Conservation (phyloP, 2,797 vertebrate species). For the Gymnoscopelus braueri region DNA sequence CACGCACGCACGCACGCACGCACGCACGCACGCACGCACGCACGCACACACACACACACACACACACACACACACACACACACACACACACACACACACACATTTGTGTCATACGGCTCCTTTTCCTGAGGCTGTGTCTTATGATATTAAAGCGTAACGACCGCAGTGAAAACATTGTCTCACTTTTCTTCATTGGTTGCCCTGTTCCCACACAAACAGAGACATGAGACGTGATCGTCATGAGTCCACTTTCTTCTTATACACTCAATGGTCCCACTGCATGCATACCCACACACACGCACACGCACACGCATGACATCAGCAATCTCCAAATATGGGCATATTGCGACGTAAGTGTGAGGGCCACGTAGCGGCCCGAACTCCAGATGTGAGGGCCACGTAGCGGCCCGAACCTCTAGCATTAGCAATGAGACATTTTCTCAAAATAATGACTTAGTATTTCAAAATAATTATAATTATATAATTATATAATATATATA, state of each 20-base stretch:
- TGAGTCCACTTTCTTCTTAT: constrained; percentile 4
- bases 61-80: constrained; percentile 8
- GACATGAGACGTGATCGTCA: background rate
- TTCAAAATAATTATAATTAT: too few species aligned
- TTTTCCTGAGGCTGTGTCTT: constrained; percentile 39
- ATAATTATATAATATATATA: too few species aligned
- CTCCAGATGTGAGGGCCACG: too few species aligned
- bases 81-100: constrained; percentile 5
- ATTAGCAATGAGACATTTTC: too few species aligned
- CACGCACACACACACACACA: constrained; percentile 4
- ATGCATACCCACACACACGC: constrained; percentile 17
- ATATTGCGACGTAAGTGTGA: too few species aligned
- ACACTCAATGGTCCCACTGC: background rate
- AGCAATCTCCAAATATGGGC: too few species aligned
- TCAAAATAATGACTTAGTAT: too few species aligned
- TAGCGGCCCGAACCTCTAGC: too few species aligned
- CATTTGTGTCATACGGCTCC: constrained; percentile 1
- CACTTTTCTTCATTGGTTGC: constrained; percentile 5
- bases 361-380: too few species aligned
- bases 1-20: background rate
- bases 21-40: background rate
- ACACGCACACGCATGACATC: background rate
- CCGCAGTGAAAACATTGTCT: constrained; percentile 42
- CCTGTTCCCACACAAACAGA: background rate
- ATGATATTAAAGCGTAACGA: constrained; percentile 34